Evolutionary conservation across 2,888 invertebrate species (phyloP), one percentile per base, ranked within the genome.

Genomic region (Callinectes sapidus): DNA sequence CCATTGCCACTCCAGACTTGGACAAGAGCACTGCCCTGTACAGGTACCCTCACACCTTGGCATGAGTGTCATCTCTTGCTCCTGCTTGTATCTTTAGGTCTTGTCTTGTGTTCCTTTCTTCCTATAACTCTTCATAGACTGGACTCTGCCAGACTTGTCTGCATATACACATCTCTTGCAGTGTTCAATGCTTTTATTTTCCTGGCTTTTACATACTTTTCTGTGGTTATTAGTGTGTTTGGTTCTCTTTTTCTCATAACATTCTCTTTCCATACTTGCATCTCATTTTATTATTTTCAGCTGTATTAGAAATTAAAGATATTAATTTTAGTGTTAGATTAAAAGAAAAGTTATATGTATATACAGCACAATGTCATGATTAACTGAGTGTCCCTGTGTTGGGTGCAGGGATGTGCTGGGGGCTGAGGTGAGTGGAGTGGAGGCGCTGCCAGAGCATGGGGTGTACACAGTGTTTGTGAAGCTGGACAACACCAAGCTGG

Each of bases 391-490:
- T 85, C 48, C 35, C 1, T 61, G 87, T 86, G 35, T 54, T 71
- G 35, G 18, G 90, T 90, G 1, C 89, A 95, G 96, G 94, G 96
- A 97, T 95, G 95, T 96, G 48, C 95, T 97, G 55, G 96, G 96
- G 61, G 96, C 96, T 14, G 96, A 96, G 95, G 96, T 97, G 6
- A 95, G 95, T 94, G 95, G 95, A n/a, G 94, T 95, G 2, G 95
- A 95, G 89, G 94, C 96, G 54, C 96, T 96, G 93, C 96, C 96
- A 35, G 96, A 96, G 16, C 97, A 97, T 95, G 97, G 97, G 14
- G 97, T 97, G 2, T 96, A 96, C 92, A 96, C 96, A 10, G 96
- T 97, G 16, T 97, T 97, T 95, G 96, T 97, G n/a, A 96, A 96
- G 92, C 95, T 97, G 32, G 96, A 96, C 86, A 96, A 97, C 95